A percentile compares a stretch with the other conserved stretches of the same genome.
phyloP scores from a whole-genome alignment of 2,888 invertebrate species.

The Tribolium freemani region DNA sequence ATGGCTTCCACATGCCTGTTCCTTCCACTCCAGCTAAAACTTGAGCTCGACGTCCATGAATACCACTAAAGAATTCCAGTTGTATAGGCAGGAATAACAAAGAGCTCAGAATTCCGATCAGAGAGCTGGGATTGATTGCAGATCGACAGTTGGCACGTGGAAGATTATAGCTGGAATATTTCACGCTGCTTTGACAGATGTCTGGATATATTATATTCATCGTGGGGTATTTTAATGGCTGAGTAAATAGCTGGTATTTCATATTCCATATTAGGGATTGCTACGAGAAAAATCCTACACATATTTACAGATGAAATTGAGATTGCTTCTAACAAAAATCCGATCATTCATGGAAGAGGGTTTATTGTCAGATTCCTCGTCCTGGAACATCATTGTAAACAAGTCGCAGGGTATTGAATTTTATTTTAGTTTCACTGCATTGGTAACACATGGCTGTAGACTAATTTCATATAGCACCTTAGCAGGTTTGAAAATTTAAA shows the following conservation, averaged over 20 bases:
- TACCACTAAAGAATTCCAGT: background rate
- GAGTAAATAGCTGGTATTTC: constrained; percentile 44
- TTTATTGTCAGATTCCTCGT: constrained; percentile 17
- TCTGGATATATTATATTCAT: constrained; percentile 40
- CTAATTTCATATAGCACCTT: background rate
- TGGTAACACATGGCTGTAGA: background rate
- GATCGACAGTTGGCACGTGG: constrained; percentile 49
- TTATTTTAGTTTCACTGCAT: background rate
- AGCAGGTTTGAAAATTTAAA: background rate
- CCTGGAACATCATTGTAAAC: background rate
- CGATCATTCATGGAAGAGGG: constrained; percentile 11
- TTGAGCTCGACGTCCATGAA: background rate
- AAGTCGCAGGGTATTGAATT: background rate
- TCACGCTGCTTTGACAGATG: constrained; percentile 47
- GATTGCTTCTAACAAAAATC: constrained; percentile 27
- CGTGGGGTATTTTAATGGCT: constrained; percentile 43
- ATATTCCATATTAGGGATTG: constrained; percentile 38
- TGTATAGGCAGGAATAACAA: constrained; percentile 7
- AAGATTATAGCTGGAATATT: constrained; percentile 47
- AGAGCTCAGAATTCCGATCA: constrained; percentile 21
- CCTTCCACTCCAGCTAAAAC: background rate
- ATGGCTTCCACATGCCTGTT: background rate
- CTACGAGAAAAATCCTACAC: constrained; percentile 30
- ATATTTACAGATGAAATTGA: constrained; percentile 36
- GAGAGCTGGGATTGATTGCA: constrained; percentile 45